Evolutionary conservation across 1,140 invertebrate genomes (phyloP).

Genomic region (Sipha flava): DNA sequence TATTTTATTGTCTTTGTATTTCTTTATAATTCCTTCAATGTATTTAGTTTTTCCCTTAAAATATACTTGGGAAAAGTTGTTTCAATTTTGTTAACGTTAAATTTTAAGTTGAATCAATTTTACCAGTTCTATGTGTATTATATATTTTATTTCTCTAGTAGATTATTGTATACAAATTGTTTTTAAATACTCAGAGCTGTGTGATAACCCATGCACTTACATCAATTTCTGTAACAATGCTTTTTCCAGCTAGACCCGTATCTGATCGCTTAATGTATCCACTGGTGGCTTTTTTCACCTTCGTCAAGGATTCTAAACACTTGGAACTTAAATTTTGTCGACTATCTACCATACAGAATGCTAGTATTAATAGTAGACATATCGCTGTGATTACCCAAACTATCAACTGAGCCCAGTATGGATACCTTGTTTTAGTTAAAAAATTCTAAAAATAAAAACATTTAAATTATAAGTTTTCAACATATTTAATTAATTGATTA

Average conservation of each 20-base stretch:
- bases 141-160: too few relatives aligned
- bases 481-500: too few relatives aligned
- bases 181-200: too few relatives aligned
- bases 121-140: too few relatives aligned
- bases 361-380: neutral
- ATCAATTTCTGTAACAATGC: neutral
- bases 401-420: constrained; percentile 8
- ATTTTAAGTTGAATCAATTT: too few relatives aligned
- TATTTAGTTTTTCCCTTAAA: too few relatives aligned
- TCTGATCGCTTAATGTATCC: neutral
- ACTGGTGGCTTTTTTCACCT: neutral
- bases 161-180: too few relatives aligned
- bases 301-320: neutral
- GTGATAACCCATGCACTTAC: neutral
- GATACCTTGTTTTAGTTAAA: neutral
- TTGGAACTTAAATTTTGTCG: neutral
- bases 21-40: too few relatives aligned
- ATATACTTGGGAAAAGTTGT: too few relatives aligned
- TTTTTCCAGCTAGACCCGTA: neutral
- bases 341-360: constrained; percentile 1
- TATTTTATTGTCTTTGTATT: too few relatives aligned
- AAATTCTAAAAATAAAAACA: constrained; percentile 23
- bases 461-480: too few relatives aligned
- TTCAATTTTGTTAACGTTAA: too few relatives aligned
- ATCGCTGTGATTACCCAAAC: neutral